These are phyloP conservation scores for Channa maculata DNA, from an alignment of 2,113 vertebrate genomes.

Conservation along the genomic window DNA sequence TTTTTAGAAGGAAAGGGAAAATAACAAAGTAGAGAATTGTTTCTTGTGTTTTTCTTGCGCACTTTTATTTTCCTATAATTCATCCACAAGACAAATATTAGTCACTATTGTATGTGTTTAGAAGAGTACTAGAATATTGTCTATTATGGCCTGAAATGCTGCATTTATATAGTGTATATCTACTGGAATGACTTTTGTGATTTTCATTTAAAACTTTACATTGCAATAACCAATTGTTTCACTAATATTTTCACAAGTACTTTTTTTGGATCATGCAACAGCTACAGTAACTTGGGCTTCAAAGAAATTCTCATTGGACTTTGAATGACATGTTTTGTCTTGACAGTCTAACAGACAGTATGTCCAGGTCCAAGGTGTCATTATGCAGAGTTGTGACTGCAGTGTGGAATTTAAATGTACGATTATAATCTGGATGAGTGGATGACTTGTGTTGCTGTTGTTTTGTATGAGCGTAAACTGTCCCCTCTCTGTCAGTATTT, in stretches of 20 bases:
- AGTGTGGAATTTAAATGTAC: neutral
- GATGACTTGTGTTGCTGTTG: neutral
- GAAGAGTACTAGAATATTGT: neutral
- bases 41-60: neutral
- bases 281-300: too few species aligned
- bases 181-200: neutral
- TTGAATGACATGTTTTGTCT: slow-evolving; percentile 1
- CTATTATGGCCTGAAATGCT: neutral
- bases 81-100: neutral
- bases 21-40: neutral
- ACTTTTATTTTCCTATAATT: slow-evolving; percentile 1
- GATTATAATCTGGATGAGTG: neutral
- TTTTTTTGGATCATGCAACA: too few species aligned
- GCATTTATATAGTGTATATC: neutral
- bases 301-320: too few species aligned
- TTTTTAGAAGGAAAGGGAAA: slow-evolving; percentile 7
- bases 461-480: neutral
- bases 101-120: neutral
- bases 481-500: too few species aligned
- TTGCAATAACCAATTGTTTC: too few species aligned
- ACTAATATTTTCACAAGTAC: too few species aligned
- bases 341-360: slow-evolving; percentile 6
- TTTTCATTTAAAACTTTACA: too few species aligned
- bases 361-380: neutral
- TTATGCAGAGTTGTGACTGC: neutral